Evolutionary conservation across 2,797 vertebrate species (phyloP).

Genomic region (Pangasius krempfi): DNA sequence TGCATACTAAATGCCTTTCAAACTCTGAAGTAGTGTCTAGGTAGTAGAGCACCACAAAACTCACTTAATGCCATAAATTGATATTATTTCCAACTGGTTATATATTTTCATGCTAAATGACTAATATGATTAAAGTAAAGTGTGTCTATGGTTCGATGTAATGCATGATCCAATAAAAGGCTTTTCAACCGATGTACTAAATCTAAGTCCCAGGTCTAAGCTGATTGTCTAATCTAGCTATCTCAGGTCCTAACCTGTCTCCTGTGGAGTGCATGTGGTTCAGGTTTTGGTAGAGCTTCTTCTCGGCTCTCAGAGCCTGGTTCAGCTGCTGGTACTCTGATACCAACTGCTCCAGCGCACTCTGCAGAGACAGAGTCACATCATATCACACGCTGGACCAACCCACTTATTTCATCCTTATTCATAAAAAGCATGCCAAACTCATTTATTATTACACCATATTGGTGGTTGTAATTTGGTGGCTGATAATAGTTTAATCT

Average conservation of each 20-base stretch:
- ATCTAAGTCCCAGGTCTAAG: background rate
- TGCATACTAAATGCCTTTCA: background rate
- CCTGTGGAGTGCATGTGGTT: slow-evolving; percentile 77
- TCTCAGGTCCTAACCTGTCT: slow-evolving; percentile 78
- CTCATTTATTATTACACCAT: background rate
- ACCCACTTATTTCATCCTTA: background rate
- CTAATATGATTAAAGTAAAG: background rate
- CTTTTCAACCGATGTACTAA: background rate
- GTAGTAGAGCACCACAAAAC: background rate
- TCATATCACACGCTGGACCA: background rate
- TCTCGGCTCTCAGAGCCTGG: slow-evolving; percentile 86
- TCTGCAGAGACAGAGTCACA: slow-evolving; percentile 58
- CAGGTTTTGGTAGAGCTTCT: slow-evolving; percentile 87
- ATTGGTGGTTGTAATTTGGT: background rate
- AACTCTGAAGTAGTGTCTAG: background rate
- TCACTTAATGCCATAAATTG: background rate
- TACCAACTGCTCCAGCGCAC: slow-evolving; percentile 84
- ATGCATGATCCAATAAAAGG: background rate
- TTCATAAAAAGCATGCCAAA: background rate
- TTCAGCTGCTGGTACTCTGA: slow-evolving; percentile 87
- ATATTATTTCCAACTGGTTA: background rate
- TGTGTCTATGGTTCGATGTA: background rate
- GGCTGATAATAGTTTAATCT: background rate
- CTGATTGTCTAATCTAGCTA: background rate
- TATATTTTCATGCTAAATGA: background rate